Conservation (phyloP, 2,797 vertebrate genomes). For the Simalia tracyae region DNA sequence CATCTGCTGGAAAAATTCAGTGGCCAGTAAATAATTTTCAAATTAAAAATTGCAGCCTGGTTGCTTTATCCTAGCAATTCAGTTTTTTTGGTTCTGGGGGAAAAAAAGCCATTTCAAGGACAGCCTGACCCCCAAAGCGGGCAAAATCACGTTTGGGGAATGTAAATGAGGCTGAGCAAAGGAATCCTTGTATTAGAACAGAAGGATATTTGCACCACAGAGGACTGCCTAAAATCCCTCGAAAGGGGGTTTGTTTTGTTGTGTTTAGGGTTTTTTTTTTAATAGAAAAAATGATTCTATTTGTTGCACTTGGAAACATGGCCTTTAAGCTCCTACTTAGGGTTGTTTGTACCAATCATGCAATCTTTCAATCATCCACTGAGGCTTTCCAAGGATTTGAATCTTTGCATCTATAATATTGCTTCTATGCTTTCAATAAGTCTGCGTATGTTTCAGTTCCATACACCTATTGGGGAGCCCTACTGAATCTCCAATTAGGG, state of each 20-base stretch:
- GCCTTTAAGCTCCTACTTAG: not conserved
- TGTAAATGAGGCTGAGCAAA: not conserved
- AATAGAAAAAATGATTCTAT: not conserved
- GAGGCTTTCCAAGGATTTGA: not conserved
- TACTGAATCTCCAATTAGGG: too few relatives aligned
- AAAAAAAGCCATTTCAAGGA: constrained; percentile 4
- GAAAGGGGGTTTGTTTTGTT: not conserved
- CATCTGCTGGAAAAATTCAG: constrained; percentile 54
- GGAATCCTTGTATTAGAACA: not conserved
- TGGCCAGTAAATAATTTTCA: constrained; percentile 54
- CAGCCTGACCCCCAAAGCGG: not conserved
- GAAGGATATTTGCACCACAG: too few relatives aligned
- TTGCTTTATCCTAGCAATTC: not conserved
- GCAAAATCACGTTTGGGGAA: not conserved
- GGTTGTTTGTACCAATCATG: not conserved
- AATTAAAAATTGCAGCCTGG: constrained; percentile 9
- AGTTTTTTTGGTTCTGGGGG: not conserved
- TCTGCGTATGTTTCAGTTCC: not conserved
- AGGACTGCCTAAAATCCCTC: not conserved
- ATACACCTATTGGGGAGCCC: too few relatives aligned
- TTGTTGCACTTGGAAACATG: not conserved
- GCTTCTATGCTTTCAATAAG: not conserved
- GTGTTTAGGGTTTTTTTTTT: not conserved
- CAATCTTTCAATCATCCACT: too few relatives aligned
- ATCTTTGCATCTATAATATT: not conserved